Conservation (phyloP, 1,140 invertebrate genomes). For the Aphis craccivora region DNA sequence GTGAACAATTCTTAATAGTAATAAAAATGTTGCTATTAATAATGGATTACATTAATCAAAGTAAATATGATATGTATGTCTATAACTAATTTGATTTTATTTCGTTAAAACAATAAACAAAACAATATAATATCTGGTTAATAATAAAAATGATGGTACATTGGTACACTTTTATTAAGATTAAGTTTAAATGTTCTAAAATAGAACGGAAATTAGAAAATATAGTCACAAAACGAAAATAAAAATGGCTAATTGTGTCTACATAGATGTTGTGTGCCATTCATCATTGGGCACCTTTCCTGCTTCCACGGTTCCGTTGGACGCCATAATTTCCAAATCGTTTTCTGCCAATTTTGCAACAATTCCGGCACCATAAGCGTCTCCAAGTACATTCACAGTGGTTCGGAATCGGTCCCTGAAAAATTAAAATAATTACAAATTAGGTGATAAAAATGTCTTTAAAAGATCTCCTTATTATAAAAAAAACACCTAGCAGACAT, state of each 20-base stretch:
- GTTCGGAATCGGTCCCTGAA: conserved; percentile 85
- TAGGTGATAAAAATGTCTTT: not conserved
- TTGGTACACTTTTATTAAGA: not conserved
- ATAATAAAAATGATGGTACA: conserved; percentile 14
- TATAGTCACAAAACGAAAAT: not conserved
- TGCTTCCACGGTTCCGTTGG: not conserved
- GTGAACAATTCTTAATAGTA: conserved; percentile 1
- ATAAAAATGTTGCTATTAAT: not conserved
- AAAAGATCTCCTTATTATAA: not conserved
- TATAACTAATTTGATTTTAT: conserved; percentile 39
- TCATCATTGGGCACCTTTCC: conserved; percentile 30
- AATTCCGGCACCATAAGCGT: conserved; percentile 86
- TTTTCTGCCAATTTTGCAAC: conserved; percentile 80
- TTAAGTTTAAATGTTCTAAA: conserved; percentile 48
- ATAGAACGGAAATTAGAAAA: conserved; percentile 10
- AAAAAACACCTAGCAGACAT: too few relatives aligned
- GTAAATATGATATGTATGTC: conserved; percentile 5
- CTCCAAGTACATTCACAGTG: conserved; percentile 86
- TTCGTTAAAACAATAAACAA: conserved; percentile 31
- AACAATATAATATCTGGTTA: conserved; percentile 26
- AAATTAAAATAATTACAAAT: conserved; percentile 62
- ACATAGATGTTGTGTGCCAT: conserved; percentile 58
- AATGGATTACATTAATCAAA: conserved; percentile 16
- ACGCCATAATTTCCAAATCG: conserved; percentile 68
- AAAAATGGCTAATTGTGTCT: conserved; percentile 31